These are phyloP conservation scores for Pelosia muscerda DNA, from an alignment of 2,888 invertebrate genomes.

Conservation along the genomic window DNA sequence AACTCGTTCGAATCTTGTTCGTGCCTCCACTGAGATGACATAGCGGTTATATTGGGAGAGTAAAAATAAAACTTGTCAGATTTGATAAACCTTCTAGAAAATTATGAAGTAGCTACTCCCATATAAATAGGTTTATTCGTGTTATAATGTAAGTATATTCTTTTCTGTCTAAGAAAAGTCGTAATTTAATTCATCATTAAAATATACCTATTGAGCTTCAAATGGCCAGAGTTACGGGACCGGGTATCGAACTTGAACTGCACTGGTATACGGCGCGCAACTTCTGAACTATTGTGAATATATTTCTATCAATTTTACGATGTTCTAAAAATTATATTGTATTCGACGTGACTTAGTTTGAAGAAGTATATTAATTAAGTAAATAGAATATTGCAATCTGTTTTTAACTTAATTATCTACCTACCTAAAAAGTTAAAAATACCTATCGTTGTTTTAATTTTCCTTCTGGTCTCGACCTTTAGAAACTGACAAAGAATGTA, in stretches of 20 bases:
- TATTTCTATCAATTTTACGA: background rate
- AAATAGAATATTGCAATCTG: background rate
- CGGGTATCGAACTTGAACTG: background rate
- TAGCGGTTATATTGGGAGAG: too few relatives aligned
- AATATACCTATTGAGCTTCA: background rate
- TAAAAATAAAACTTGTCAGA: too few relatives aligned
- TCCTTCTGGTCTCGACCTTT: background rate
- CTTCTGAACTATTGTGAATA: background rate
- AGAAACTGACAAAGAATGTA: slow-evolving; percentile 12
- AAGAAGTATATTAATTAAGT: background rate
- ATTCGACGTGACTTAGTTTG: background rate
- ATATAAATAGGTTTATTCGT: too few relatives aligned
- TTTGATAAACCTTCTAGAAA: too few relatives aligned
- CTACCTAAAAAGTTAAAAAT: too few relatives aligned
- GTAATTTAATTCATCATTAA: too few relatives aligned
- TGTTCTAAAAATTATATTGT: background rate
- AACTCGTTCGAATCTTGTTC: too few relatives aligned
- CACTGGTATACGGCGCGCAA: background rate
- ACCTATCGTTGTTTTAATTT: background rate
- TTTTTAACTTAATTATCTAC: too few relatives aligned
- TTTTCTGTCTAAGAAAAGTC: background rate
- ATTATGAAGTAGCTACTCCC: too few relatives aligned
- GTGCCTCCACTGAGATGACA: too few relatives aligned
- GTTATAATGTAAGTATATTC: too few relatives aligned
- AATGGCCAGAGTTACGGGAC: background rate